Evolutionary conservation across 1,140 invertebrate species (phyloP).

Genomic region (Zaprionus inermis): DNA sequence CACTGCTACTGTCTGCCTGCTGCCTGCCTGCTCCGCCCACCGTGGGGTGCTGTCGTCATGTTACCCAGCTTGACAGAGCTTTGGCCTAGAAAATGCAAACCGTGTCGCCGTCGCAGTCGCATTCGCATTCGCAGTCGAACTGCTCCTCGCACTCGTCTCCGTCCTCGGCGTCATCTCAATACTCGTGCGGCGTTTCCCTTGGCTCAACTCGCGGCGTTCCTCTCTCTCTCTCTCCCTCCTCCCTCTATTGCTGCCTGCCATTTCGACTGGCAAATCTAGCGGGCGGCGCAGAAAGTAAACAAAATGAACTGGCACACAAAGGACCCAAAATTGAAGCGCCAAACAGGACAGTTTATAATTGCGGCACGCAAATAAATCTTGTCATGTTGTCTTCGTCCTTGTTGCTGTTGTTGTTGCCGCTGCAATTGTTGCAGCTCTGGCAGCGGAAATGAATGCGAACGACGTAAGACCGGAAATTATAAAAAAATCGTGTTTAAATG

Average conservation of each 20-base stretch:
- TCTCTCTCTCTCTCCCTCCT: conserved; percentile 2
- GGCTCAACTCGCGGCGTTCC: conserved; percentile 42
- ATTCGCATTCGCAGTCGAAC: conserved; percentile 23
- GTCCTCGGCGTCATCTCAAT: not conserved
- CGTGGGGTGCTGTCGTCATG: conserved; percentile 1
- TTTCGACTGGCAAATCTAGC: conserved; percentile 50
- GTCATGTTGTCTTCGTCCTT: conserved; percentile 38
- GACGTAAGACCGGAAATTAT: conserved; percentile 54
- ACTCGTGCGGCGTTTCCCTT: conserved; percentile 14
- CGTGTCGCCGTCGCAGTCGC: conserved; percentile 23
- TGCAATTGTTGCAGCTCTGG: conserved; percentile 38
- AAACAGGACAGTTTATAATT: conserved; percentile 75
- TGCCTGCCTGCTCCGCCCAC: not conserved
- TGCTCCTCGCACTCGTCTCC: conserved; percentile 1
- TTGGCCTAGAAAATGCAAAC: conserved; percentile 74
- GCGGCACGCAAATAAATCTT: conserved; percentile 52
- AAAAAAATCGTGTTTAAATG: conserved; percentile 53
- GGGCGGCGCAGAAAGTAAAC: conserved; percentile 71
- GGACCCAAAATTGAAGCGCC: conserved; percentile 61
- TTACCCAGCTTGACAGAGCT: conserved; percentile 57
- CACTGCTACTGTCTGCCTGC: not conserved
- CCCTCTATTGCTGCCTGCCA: not conserved
- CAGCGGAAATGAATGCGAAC: conserved; percentile 67
- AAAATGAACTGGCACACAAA: conserved; percentile 69
- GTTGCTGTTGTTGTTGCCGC: conserved; percentile 13